phyloP scores from a whole-genome alignment of 2,888 invertebrate species.

The Calephelis perditalis region DNA sequence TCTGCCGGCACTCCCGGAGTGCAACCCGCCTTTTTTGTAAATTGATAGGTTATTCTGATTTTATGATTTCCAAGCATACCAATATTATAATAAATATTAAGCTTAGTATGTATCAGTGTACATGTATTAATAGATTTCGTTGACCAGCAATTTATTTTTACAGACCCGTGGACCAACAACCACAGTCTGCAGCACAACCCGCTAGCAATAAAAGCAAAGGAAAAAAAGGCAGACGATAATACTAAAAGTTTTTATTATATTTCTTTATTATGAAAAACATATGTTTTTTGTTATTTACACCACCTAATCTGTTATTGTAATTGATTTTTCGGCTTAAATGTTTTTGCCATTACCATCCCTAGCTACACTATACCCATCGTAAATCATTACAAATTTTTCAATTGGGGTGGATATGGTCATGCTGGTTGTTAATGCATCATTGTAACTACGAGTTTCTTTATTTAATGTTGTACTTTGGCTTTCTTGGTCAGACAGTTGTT shows the following conservation, averaged over 20 bases:
- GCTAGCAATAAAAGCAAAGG: constrained; percentile 60
- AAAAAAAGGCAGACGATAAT: constrained; percentile 69
- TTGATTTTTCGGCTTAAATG: constrained; percentile 52
- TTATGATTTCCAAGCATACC: too few relatives aligned
- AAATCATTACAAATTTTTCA: constrained; percentile 53
- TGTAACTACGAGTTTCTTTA: constrained; percentile 58
- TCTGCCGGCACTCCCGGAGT: too few relatives aligned
- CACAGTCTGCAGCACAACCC: constrained; percentile 52
- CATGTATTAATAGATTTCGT: too few relatives aligned
- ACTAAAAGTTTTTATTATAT: constrained; percentile 29
- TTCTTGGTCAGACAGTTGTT: constrained; percentile 60
- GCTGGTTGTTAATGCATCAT: constrained; percentile 49
- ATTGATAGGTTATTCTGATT: too few relatives aligned
- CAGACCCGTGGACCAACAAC: constrained; percentile 69
- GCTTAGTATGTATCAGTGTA: too few relatives aligned
- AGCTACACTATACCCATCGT: constrained; percentile 67
- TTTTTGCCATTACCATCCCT: constrained; percentile 64
- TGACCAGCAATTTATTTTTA: constrained; percentile 23
- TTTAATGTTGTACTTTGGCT: constrained; percentile 57
- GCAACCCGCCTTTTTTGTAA: too few relatives aligned
- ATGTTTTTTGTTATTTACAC: constrained; percentile 23
- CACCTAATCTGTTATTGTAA: constrained; percentile 43
- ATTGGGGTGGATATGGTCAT: constrained; percentile 25
- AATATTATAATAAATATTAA: too few relatives aligned
- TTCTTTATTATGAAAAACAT: constrained; percentile 17